Evolutionary conservation across 2,113 vertebrate genomes (phyloP), one percentile per base, ranked within the genome.

Genomic region (Myiagra hebetior): DNA sequence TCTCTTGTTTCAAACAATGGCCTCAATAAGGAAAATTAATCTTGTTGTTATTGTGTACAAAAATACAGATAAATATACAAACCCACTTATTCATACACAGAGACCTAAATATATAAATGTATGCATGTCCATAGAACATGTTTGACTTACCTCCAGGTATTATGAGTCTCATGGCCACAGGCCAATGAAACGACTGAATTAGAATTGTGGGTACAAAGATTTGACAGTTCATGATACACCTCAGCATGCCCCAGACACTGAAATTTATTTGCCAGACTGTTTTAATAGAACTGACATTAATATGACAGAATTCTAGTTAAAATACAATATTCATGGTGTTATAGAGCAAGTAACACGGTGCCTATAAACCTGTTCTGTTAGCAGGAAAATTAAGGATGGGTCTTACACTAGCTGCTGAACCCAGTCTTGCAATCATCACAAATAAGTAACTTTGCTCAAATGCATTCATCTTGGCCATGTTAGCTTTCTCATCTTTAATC

Each of bases 401-500:
- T 70, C 59, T 88, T 70, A 62, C 12, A 63, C 21, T 59, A 94
- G 56, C 56, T 88, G 68, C 83, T 75, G 90, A 91, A 69, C 39
- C 11, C 73, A 80, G 47, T 59, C 49, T 60, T 86, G 91, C 73
- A 91, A 88, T 91, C 82, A 93, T 53, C 86, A 87, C 79, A 93
- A 89, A 88, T 78, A 94, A 95, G 68, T 86, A 87, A 91, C 73
- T 94, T 87, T 47, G 77, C 62, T 65, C 53, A 73, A 76, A 87
- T 42, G 26, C 65, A 93, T 93, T 87, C 91, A 80, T 95, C 70
- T 89, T 91, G 73, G 80, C 73, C 76, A 33, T 56, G 73, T 84
- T 92, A 73, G 83, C n/a, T 72, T 93, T 87, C 88, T 82, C 86
- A 88, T 92, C 85, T 95, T 91, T 93, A 94, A 88, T 96, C 91